A percentile compares a stretch with the other conserved stretches of the same genome.
phyloP scores from a whole-genome alignment of 1,140 invertebrate genomes.

The Rhopalosiphum padi region DNA sequence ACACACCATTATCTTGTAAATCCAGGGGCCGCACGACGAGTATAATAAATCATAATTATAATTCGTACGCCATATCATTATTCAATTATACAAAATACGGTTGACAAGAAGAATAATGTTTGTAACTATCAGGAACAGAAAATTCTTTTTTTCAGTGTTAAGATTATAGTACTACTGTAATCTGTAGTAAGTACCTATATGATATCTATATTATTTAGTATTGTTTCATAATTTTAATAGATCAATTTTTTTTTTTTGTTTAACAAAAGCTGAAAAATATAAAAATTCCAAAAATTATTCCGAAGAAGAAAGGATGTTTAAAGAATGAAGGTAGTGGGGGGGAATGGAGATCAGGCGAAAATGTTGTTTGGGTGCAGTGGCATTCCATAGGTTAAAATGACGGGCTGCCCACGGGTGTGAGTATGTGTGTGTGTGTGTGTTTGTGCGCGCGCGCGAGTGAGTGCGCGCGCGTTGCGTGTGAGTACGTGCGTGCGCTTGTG shows the following conservation, averaged over 20 bases:
- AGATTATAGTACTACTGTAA: background rate
- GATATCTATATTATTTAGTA: background rate
- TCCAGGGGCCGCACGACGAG: background rate
- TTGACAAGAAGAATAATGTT: constrained; percentile 38
- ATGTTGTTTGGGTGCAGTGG: constrained; percentile 58
- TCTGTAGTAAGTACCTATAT: background rate
- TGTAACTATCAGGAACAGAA: background rate
- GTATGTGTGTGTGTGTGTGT: background rate
- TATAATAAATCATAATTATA: constrained; percentile 57
- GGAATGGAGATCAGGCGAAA: constrained; percentile 50
- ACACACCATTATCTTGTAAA: background rate
- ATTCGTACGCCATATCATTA: constrained; percentile 38
- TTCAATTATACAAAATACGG: constrained; percentile 44
- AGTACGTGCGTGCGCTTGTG: constrained; percentile 42
- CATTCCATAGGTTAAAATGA: constrained; percentile 57
- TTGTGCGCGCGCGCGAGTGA: background rate
- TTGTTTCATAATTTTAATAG: background rate
- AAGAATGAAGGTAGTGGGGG: background rate
- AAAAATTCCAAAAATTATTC: constrained; percentile 30
- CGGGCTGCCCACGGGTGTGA: constrained; percentile 49
- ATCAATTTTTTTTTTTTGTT: constrained; percentile 32
- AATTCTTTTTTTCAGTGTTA: background rate
- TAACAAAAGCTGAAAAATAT: background rate
- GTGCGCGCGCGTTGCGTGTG: background rate
- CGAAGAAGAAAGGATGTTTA: background rate